Conservation (phyloP, 2,797 vertebrate species). For the Bradypus variegatus region DNA sequence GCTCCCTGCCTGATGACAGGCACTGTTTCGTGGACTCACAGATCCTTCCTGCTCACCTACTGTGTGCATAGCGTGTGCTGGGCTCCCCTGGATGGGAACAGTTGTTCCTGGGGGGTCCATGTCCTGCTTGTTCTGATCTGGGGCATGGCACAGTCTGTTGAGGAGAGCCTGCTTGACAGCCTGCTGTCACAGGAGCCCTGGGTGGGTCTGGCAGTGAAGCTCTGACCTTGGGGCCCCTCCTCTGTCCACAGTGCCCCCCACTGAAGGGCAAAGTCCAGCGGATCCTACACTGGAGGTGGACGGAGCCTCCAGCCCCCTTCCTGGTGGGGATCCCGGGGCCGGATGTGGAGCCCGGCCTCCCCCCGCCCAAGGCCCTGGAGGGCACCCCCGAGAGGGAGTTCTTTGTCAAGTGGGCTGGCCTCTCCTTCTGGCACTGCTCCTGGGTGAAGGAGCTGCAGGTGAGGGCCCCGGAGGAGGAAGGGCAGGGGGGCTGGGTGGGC, state of each 20-base stretch:
- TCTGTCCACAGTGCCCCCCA: constrained; percentile 85
- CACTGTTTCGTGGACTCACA: neutral
- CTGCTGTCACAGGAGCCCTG: neutral
- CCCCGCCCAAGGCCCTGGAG: constrained; percentile 81
- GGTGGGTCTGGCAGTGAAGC: neutral
- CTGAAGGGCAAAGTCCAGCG: constrained; percentile 96
- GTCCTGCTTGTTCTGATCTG: neutral
- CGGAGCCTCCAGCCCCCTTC: constrained; percentile 81
- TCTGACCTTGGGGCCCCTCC: constrained; percentile 34
- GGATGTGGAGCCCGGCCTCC: constrained; percentile 69
- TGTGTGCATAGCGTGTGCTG: neutral
- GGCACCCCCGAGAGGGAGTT: constrained; percentile 93
- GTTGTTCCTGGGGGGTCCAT: neutral
- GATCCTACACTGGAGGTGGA: constrained; percentile 97
- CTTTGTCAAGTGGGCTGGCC: constrained; percentile 95
- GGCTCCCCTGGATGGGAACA: neutral
- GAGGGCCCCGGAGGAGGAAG: constrained; percentile 32
- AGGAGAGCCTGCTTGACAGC: neutral
- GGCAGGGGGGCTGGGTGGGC: neutral
- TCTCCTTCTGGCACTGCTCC: constrained; percentile 99
- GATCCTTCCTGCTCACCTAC: neutral
- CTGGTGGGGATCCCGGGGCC: constrained; percentile 65
- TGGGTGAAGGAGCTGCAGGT: constrained; percentile 99
- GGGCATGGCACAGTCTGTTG: neutral
- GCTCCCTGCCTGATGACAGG: neutral